Percentiles rank a stretch among this genome's conserved stretches.
phyloP scores from a whole-genome alignment of 2,797 vertebrate genomes.

The Typhlichthys subterraneus region DNA sequence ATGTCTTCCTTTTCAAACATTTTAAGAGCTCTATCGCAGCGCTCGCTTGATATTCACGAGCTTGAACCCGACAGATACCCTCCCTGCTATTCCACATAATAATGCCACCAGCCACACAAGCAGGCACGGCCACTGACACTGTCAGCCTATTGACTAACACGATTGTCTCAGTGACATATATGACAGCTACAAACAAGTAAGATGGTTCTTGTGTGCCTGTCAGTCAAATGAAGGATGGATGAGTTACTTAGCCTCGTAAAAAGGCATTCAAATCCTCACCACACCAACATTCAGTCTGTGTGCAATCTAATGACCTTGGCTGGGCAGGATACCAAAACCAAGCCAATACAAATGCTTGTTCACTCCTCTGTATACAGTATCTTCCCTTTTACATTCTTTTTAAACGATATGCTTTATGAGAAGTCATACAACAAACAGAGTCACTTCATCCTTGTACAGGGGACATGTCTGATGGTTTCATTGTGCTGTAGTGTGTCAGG shows the following conservation, averaged over 20 bases:
- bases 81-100: neutral
- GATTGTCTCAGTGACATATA: constrained; percentile 58
- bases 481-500: no score
- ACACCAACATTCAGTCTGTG: constrained; percentile 24
- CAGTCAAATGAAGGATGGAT: constrained; percentile 40
- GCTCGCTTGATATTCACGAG: constrained; percentile 1
- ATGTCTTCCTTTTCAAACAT: neutral
- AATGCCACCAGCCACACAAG: neutral
- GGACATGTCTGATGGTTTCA: no score
- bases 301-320: constrained; percentile 38
- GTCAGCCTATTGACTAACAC: constrained; percentile 22
- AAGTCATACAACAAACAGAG: no score
- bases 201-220: constrained; percentile 45
- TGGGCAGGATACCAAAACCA: constrained; percentile 27
- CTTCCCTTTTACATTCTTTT: no score
- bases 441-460: no score
- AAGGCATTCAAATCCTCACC: constrained; percentile 38
- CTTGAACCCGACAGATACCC: neutral
- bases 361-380: neutral
- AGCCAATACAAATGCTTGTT: constrained; percentile 20
- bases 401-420: no score
- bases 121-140: neutral
- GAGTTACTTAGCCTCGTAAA: constrained; percentile 44
- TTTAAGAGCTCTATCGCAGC: neutral
- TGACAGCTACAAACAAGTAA: constrained; percentile 66